Evolutionary conservation across 2,797 vertebrate species (phyloP), one percentile per base, ranked within the genome.

Genomic region (Onychomys arenicola): DNA sequence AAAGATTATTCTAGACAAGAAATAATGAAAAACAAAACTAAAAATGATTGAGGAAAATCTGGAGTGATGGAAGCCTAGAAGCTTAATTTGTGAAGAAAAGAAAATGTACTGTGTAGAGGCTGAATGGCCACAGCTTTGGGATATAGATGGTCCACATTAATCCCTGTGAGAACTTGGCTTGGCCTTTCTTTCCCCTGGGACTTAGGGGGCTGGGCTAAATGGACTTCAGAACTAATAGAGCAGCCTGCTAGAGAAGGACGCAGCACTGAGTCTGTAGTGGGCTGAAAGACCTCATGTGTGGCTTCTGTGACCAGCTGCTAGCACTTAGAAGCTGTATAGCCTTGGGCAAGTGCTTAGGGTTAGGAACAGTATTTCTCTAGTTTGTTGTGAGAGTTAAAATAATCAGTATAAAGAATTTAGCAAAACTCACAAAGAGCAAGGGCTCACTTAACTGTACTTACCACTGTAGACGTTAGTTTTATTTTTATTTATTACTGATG

Each of bases 61-160:
- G 40, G 16, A 73, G 52, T 85, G 29, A 40, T 34, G 88, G 37
- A 93, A 59, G 6, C 49, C 5, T 34, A 78, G 27, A 52, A 90
- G 23, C 14, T 93, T 97, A 12, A 76, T 67, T 52, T 88, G 8
- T 57, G 69, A 92, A 81, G 81, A 57, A 89, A 92, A 86, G 57
- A 77, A 84, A 90, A 40, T 69, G 71, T 46, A 57, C 37, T 37
- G 11, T 59, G 52, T 59, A 16, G 76, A 49, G 29, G 65, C 49
- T 61, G 46, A 19, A 16, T 90, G 86, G 78, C 52, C 52, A 32
- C 34, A 73, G 40, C 8, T 10, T 13, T 80, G 63, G 43, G 21
- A 88, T 49, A 55, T 16, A 77, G 32, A 57, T 16, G 77, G 27
- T 55, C 55, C 91, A 69, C 7, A 6, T 67, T 17, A 37, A 57